Evolutionary conservation across 2,888 invertebrate species (phyloP).

Genomic region (Seladonia tumulorum): DNA sequence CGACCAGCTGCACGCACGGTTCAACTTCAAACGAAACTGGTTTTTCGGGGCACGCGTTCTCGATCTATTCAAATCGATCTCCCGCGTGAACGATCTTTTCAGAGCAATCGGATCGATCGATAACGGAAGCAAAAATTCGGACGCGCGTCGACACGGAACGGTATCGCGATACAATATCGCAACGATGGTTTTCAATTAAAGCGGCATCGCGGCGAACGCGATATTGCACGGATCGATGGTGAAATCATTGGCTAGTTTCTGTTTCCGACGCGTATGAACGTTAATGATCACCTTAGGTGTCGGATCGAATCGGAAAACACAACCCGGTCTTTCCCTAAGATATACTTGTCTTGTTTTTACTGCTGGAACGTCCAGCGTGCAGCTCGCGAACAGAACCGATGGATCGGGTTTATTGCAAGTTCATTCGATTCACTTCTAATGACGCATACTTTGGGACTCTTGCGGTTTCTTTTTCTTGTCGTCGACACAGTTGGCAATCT

Average conservation of each 20-base stretch:
- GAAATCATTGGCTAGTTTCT: slow-evolving; percentile 24
- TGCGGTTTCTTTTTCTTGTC: not conserved
- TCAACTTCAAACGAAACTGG: slow-evolving; percentile 37
- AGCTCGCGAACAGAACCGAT: not conserved
- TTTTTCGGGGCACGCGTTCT: slow-evolving; percentile 35
- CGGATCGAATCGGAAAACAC: slow-evolving; percentile 48
- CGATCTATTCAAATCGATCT: slow-evolving; percentile 13
- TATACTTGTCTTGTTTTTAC: slow-evolving; percentile 16
- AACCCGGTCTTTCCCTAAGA: slow-evolving; percentile 11
- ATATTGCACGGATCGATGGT: not conserved
- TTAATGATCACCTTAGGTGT: slow-evolving; percentile 38
- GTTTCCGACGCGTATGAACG: not conserved
- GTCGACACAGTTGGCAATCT: not conserved
- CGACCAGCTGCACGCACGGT: slow-evolving; percentile 22
- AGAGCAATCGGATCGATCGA: not conserved
- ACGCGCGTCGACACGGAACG: not conserved
- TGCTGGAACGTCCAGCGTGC: not conserved
- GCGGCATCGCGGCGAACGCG: not conserved
- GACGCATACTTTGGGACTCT: not conserved
- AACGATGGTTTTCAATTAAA: not conserved
- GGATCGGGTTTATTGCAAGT: not conserved
- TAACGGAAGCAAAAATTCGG: not conserved
- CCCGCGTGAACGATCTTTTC: not conserved
- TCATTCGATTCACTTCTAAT: slow-evolving; percentile 8
- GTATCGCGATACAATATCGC: not conserved